Conservation (phyloP, 2,797 vertebrate species). For the Dromococcyx pavoninus region DNA sequence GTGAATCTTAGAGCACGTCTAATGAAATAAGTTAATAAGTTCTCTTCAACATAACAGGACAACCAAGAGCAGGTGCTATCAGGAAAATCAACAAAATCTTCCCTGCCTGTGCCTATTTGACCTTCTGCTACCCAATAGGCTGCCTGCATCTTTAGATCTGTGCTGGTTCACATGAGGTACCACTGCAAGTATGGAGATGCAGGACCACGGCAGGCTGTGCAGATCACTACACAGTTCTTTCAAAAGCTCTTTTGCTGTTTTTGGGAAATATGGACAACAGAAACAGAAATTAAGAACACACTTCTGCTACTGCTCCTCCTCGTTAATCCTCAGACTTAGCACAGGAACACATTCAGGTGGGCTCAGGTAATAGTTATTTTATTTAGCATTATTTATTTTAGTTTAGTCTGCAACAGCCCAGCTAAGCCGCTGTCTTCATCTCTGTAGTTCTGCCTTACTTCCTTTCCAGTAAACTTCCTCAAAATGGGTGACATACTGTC, state of each 20-base stretch:
- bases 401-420: background rate
- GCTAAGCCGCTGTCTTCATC: background rate
- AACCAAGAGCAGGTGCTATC: background rate
- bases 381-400: background rate
- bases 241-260: background rate
- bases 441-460: background rate
- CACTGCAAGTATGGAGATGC: fast-evolving
- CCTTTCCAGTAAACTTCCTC: background rate
- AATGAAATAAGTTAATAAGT: background rate
- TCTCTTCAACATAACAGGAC: background rate
- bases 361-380: background rate
- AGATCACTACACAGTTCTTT: background rate
- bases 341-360: background rate
- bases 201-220: background rate
- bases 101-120: background rate
- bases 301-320: background rate
- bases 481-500: background rate
- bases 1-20: background rate
- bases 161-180: fast-evolving
- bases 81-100: background rate
- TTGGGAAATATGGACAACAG: background rate
- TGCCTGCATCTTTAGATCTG: background rate
- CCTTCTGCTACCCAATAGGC: background rate
- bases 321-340: background rate
- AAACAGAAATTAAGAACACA: background rate